Percentiles rank a stretch among this genome's conserved stretches.
phyloP scores from a whole-genome alignment of 2,888 invertebrate genomes.

The Lasiommata megera region DNA sequence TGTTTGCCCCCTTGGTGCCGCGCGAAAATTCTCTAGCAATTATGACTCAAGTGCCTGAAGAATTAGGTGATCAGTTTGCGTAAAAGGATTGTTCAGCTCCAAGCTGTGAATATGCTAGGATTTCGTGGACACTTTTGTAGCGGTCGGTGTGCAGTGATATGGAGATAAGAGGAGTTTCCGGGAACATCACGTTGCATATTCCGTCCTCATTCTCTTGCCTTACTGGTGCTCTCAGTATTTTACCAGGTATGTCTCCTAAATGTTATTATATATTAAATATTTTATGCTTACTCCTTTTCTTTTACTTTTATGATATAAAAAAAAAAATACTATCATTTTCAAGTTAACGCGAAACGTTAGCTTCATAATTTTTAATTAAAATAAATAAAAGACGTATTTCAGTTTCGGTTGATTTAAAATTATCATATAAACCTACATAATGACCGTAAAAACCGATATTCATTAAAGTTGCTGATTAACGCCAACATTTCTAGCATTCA shows the following conservation, averaged over 20 bases:
- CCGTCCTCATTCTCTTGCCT: conserved; percentile 70
- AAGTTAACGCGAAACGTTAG: no score
- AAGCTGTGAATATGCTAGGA: conserved; percentile 64
- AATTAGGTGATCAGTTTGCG: conserved; percentile 72
- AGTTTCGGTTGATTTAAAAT: no score
- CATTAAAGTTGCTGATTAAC: neutral
- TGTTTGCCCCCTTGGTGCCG: conserved; percentile 76
- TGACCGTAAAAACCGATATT: neutral
- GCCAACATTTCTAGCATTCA: neutral
- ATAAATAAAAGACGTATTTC: no score
- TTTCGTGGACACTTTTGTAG: conserved; percentile 67
- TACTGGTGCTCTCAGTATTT: conserved; percentile 55
- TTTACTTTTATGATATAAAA: no score
- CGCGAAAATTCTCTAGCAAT: conserved; percentile 78
- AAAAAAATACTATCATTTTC: no score
- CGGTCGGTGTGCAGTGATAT: conserved; percentile 66
- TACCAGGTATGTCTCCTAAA: conserved; percentile 60
- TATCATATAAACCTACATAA: no score
- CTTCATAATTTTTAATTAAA: no score
- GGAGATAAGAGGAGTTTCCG: conserved; percentile 70
- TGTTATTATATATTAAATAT: no score
- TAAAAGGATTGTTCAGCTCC: conserved; percentile 67
- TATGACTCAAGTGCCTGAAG: conserved; percentile 79
- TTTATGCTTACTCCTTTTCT: no score
- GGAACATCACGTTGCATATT: conserved; percentile 69